A percentile compares a stretch with the other conserved stretches of the same genome.
phyloP scores from a whole-genome alignment of 2,888 invertebrate genomes.

The Augiades crinisus region DNA sequence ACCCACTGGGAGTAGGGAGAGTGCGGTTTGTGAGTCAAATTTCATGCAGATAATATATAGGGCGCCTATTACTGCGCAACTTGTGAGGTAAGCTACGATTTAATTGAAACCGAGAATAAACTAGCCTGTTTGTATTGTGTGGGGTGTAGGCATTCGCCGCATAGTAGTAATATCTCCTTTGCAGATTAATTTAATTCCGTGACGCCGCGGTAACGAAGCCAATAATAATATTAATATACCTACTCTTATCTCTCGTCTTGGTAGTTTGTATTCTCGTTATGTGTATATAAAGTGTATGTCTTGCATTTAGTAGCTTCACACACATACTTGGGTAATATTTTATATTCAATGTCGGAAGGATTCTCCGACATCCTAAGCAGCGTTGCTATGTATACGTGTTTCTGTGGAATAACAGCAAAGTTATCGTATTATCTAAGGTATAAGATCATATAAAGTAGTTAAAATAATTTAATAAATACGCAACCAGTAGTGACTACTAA shows the following conservation, averaged over 20 bases:
- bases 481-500: too few relatives aligned
- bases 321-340: too few relatives aligned
- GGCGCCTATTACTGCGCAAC: constrained; percentile 65
- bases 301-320: too few relatives aligned
- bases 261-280: background rate
- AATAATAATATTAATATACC: constrained; percentile 18
- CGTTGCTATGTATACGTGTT: too few relatives aligned
- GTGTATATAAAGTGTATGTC: too few relatives aligned
- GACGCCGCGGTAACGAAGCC: constrained; percentile 33
- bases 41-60: constrained; percentile 75
- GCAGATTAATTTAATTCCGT: constrained; percentile 41
- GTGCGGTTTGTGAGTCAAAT: constrained; percentile 74
- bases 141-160: constrained; percentile 11
- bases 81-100: constrained; percentile 65
- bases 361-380: too few relatives aligned
- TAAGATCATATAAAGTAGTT: too few relatives aligned
- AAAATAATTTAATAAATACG: too few relatives aligned
- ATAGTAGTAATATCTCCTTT: constrained; percentile 31
- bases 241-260: background rate
- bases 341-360: too few relatives aligned
- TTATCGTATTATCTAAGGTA: too few relatives aligned
- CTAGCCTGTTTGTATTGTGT: constrained; percentile 29
- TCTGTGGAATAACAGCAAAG: too few relatives aligned
- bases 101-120: constrained; percentile 58
- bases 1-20: constrained; percentile 59